A percentile compares a stretch with the other conserved stretches of the same genome.
Conservation (phyloP, 2,797 vertebrate genomes). For the Diplodus puntazzo region DNA sequence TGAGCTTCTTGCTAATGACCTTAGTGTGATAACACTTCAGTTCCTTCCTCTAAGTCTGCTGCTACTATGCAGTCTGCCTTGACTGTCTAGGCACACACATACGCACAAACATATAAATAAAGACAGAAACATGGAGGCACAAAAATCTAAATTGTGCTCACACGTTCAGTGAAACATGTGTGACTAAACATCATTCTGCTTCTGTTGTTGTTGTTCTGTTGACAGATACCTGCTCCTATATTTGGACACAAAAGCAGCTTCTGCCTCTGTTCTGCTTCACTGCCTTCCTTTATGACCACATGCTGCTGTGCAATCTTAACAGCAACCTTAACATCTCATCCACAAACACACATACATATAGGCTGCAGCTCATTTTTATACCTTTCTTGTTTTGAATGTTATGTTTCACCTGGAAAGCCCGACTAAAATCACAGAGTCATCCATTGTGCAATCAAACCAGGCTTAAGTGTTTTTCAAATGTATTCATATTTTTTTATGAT, state of each 20-base stretch:
- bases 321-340: slow-evolving; percentile 7
- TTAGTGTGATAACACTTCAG: slow-evolving; percentile 60
- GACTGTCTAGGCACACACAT: slow-evolving; percentile 32
- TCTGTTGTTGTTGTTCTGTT: slow-evolving; percentile 28
- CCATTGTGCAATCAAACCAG: not conserved
- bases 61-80: slow-evolving; percentile 27
- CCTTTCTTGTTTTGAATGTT: not conserved
- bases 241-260: slow-evolving; percentile 28
- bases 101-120: slow-evolving; percentile 28
- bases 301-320: slow-evolving; percentile 24
- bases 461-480: not conserved
- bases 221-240: slow-evolving; percentile 22
- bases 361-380: not conserved
- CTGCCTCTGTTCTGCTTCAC: slow-evolving; percentile 39
- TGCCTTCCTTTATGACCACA: slow-evolving; percentile 36
- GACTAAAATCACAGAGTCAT: not conserved
- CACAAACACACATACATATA: not conserved
- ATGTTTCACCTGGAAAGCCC: not conserved
- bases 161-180: slow-evolving; percentile 33
- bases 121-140: slow-evolving; percentile 8
- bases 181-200: slow-evolving; percentile 37
- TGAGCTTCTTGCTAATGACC: slow-evolving; percentile 70
- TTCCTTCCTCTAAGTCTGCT: slow-evolving; percentile 60
- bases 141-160: slow-evolving; percentile 14
- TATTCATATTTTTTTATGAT: not conserved